A percentile compares a stretch with the other conserved stretches of the same genome.
Evolutionary conservation across 2,888 invertebrate species (phyloP).

Genomic region (Latheticus oryzae): DNA sequence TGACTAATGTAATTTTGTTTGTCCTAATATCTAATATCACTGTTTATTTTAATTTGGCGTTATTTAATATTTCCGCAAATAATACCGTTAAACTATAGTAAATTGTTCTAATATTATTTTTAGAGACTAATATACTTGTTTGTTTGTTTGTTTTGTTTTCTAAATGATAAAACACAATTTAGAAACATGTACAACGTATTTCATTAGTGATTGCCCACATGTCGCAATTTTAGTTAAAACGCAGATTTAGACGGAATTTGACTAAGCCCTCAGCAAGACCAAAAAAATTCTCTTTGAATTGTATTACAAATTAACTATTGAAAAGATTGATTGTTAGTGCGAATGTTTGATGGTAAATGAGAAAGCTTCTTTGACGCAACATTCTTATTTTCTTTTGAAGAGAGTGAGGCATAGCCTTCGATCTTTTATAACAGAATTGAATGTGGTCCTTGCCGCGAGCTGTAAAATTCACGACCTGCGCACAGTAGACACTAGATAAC

Average conservation of each 20-base stretch:
- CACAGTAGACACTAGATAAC: conserved; percentile 61
- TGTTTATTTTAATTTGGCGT: conserved; percentile 12
- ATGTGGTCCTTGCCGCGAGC: conserved; percentile 46
- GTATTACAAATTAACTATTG: no score
- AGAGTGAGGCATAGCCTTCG: conserved; percentile 11
- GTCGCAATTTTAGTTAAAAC: conserved; percentile 50
- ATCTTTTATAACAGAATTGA: conserved; percentile 2
- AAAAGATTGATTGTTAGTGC: background rate
- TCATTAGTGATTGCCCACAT: conserved; percentile 58
- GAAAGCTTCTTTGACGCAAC: background rate
- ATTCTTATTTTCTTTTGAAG: conserved; percentile 31
- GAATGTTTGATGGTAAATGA: conserved; percentile 1
- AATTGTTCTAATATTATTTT: conserved; percentile 6
- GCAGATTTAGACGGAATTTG: conserved; percentile 45
- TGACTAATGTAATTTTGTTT: conserved; percentile 18
- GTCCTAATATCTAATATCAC: conserved; percentile 33
- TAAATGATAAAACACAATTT: conserved; percentile 49
- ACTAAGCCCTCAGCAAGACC: conserved; percentile 47
- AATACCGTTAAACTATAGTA: conserved; percentile 8
- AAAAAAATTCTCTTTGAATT: conserved; percentile 3
- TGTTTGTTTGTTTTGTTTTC: conserved; percentile 38
- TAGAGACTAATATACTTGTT: conserved; percentile 26
- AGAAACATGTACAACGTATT: conserved; percentile 51
- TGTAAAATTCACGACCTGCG: conserved; percentile 51
- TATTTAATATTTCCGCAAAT: conserved; percentile 18